Evolutionary conservation across 2,888 invertebrate genomes (phyloP).

Genomic region (Scaptomyza tumidula): DNA sequence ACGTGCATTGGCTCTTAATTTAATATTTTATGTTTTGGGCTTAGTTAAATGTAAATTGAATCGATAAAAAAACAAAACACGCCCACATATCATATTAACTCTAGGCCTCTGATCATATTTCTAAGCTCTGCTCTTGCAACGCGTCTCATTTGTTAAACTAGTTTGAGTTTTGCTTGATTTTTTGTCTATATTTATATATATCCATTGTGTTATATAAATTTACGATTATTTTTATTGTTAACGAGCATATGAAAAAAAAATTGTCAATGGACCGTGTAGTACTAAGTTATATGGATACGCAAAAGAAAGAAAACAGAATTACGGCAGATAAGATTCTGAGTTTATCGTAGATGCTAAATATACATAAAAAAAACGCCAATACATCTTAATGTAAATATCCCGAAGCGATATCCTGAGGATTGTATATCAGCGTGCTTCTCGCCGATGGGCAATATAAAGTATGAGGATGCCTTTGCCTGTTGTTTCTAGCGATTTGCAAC

Average conservation of each 20-base stretch:
- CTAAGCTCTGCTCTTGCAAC: constrained; percentile 26
- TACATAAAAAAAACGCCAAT: neutral
- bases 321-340: constrained; percentile 42
- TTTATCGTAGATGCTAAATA: constrained; percentile 13
- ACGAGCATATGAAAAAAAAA: constrained; percentile 70
- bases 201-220: constrained; percentile 48
- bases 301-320: constrained; percentile 7
- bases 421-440: constrained; percentile 33
- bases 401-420: constrained; percentile 31
- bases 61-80: constrained; percentile 1
- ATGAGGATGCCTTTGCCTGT: constrained; percentile 73
- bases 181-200: constrained; percentile 55
- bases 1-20: neutral
- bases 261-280: constrained; percentile 59
- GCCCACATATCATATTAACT: constrained; percentile 7
- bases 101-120: neutral
- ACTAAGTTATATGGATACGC: constrained; percentile 24
- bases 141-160: constrained; percentile 69
- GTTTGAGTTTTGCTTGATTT: constrained; percentile 78
- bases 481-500: constrained; percentile 34
- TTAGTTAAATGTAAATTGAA: constrained; percentile 37
- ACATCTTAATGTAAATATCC: constrained; percentile 14
- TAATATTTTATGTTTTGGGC: neutral
- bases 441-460: constrained; percentile 45
- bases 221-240: constrained; percentile 60